phyloP scores from a whole-genome alignment of 2,113 vertebrate genomes.

The Cyanoderma ruficeps region DNA sequence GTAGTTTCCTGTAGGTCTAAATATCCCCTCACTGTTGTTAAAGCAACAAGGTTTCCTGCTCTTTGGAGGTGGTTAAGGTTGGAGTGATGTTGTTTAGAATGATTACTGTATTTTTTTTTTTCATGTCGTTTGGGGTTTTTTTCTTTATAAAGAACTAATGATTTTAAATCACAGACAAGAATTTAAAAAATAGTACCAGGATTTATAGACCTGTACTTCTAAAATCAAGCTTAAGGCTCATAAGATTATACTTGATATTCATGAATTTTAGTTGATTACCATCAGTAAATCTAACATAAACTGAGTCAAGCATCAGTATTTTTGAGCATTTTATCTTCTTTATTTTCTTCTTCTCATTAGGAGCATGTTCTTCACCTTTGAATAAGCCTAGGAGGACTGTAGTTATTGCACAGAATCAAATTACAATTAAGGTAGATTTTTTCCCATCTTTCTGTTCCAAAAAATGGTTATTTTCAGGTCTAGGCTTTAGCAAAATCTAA shows the following conservation, averaged over 20 bases:
- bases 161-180: background rate
- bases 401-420: background rate
- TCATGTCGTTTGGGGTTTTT: background rate
- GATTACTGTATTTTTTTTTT: background rate
- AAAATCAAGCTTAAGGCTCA: background rate
- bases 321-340: background rate
- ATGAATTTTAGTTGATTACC: background rate
- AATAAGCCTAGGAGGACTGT: background rate
- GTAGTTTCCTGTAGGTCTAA: background rate
- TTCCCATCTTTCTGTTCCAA: background rate
- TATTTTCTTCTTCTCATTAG: background rate
- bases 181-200: background rate
- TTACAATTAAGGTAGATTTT: background rate
- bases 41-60: background rate
- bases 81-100: background rate
- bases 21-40: background rate
- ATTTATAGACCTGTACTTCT: background rate
- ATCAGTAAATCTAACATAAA: background rate
- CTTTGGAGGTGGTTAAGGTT: background rate
- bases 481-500: background rate
- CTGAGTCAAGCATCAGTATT: background rate
- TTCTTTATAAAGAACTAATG: background rate
- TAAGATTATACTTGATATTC: background rate
- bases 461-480: background rate
- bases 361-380: background rate